phyloP scores from a whole-genome alignment of 2,113 vertebrate species.

The Corapipo altera region DNA sequence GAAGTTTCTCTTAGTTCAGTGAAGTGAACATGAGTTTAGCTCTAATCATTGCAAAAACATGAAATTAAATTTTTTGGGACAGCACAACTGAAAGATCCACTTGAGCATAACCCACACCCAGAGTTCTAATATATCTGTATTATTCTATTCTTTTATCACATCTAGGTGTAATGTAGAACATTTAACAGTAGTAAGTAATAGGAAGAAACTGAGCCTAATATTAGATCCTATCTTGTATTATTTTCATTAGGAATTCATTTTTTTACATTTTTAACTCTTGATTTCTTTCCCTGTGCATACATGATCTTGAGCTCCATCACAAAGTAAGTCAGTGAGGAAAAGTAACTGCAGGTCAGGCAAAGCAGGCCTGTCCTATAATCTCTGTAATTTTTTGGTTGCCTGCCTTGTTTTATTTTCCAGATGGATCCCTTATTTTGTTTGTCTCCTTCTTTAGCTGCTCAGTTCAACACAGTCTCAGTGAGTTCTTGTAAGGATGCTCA shows the following conservation, averaged over 20 bases:
- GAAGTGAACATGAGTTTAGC: constrained; percentile 5
- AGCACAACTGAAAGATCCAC: not conserved
- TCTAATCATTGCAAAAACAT: not conserved
- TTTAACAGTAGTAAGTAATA: not conserved
- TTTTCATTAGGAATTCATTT: not conserved
- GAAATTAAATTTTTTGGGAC: constrained; percentile 19
- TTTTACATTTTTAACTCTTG: not conserved
- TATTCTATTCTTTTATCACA: not conserved
- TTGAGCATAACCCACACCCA: not conserved
- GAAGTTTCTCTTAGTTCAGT: no score
- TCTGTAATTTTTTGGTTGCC: not conserved
- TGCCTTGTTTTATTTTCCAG: not conserved
- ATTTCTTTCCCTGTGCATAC: not conserved
- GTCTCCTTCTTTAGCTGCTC: not conserved
- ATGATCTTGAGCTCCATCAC: not conserved
- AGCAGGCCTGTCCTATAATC: not conserved
- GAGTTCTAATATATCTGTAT: not conserved
- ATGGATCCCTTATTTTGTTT: not conserved
- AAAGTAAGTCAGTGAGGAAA: not conserved
- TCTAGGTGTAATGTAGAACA: not conserved
- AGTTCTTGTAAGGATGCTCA: not conserved
- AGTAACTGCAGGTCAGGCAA: not conserved
- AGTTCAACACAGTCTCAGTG: not conserved
- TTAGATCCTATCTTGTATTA: not conserved
- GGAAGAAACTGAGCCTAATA: not conserved